Evolutionary conservation across 2,888 invertebrate genomes (phyloP).

Genomic region (Cerceris ruficornis): DNA sequence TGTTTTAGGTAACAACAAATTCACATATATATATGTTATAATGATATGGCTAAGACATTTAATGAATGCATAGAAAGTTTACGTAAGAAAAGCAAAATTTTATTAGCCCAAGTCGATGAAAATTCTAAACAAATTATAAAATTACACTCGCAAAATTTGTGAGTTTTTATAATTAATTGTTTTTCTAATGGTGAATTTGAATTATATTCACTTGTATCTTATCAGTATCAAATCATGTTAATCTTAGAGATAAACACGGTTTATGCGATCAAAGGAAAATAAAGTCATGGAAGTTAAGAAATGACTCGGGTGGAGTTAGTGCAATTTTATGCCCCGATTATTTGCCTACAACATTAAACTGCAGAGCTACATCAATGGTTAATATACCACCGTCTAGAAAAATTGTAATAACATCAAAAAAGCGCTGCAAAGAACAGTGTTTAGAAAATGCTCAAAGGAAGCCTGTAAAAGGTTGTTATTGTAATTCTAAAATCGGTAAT

Average conservation of each 20-base stretch:
- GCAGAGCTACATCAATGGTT: conserved; percentile 17
- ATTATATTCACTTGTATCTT: conserved; percentile 28
- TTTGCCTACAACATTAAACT: conserved; percentile 17
- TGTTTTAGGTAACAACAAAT: no score
- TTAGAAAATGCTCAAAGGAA: conserved; percentile 50
- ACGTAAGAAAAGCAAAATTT: conserved; percentile 60
- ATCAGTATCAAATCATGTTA: conserved; percentile 11
- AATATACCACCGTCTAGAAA: conserved; percentile 58
- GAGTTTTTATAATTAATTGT: background rate
- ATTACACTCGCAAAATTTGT: conserved; percentile 11
- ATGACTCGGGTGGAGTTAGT: conserved; percentile 59
- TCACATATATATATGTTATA: background rate
- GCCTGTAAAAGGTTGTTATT: conserved; percentile 74
- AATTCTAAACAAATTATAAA: conserved; percentile 50
- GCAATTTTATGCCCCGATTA: conserved; percentile 55
- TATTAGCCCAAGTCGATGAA: conserved; percentile 50
- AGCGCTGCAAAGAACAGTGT: conserved; percentile 20
- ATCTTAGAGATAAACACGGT: background rate
- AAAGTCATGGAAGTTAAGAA: conserved; percentile 62
- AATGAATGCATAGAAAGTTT: conserved; percentile 52
- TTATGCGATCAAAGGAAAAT: background rate
- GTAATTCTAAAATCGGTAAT: conserved; percentile 58
- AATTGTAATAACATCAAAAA: conserved; percentile 67
- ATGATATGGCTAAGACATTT: conserved; percentile 56
- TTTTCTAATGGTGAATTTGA: background rate